Percentiles rank a stretch among this genome's conserved stretches.
These are phyloP conservation scores for Acrobasis repandana DNA, from an alignment of 2,888 invertebrate species.

Conservation along the genomic window DNA sequence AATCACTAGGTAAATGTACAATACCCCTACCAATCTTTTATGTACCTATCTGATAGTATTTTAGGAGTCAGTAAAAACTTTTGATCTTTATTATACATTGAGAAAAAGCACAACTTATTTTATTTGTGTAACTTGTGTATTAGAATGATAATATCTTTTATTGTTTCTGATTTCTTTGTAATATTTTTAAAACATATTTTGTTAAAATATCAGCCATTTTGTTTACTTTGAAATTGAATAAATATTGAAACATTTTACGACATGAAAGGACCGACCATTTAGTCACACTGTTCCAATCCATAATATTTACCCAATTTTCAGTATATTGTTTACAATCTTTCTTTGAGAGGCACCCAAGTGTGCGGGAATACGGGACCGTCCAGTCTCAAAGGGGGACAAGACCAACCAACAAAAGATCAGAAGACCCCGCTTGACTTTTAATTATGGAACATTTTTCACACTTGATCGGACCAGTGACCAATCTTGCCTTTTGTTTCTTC, in stretches of 20 bases:
- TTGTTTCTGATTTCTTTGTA: too few species aligned
- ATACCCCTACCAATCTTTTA: too few species aligned
- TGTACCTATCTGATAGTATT: too few species aligned
- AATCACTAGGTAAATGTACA: too few species aligned
- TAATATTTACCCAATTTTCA: slow-evolving; percentile 26
- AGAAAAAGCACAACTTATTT: too few species aligned
- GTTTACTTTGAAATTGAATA: not conserved
- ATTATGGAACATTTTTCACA: slow-evolving; percentile 74
- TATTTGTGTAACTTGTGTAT: too few species aligned
- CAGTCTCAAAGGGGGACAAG: slow-evolving; percentile 49
- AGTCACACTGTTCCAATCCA: slow-evolving; percentile 26
- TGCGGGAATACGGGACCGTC: slow-evolving; percentile 56
- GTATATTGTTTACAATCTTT: slow-evolving; percentile 48
- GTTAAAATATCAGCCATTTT: too few species aligned
- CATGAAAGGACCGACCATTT: not conserved
- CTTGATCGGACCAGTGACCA: slow-evolving; percentile 71
- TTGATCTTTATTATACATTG: too few species aligned
- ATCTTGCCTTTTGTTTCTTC: slow-evolving; percentile 73
- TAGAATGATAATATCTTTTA: too few species aligned
- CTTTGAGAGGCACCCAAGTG: slow-evolving; percentile 65
- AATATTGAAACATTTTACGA: not conserved
- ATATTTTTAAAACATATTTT: too few species aligned
- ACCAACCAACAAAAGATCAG: slow-evolving; percentile 45
- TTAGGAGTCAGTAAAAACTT: too few species aligned
- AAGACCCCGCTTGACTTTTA: slow-evolving; percentile 72